phyloP scores from a whole-genome alignment of 2,888 invertebrate species.

The Aphelenchoides bicaudatus region DNA sequence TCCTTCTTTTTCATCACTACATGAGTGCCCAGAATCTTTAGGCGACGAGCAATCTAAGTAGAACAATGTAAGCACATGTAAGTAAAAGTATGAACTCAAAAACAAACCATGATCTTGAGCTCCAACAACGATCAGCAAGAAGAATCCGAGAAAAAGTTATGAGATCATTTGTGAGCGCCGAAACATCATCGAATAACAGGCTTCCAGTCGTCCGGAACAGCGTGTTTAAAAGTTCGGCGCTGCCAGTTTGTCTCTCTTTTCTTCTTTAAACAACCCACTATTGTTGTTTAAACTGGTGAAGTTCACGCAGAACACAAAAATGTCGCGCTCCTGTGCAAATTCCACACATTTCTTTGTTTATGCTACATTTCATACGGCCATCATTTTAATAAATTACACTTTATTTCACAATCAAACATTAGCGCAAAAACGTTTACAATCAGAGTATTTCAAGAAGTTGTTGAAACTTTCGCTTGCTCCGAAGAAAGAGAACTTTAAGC shows the following conservation, averaged over 20 bases:
- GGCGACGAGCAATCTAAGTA: slow-evolving; percentile 41
- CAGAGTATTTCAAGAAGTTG: slow-evolving; percentile 45
- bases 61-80: slow-evolving; percentile 11
- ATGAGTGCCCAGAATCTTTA: slow-evolving; percentile 36
- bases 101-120: background rate
- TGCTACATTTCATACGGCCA: background rate
- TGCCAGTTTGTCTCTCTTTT: too few relatives aligned
- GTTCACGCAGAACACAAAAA: too few relatives aligned
- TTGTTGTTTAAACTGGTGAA: slow-evolving; percentile 2
- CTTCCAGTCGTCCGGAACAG: too few relatives aligned
- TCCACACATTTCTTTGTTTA: too few relatives aligned
- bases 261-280: too few relatives aligned
- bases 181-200: too few relatives aligned
- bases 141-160: background rate
- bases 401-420: background rate
- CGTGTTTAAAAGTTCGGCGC: too few relatives aligned
- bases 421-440: slow-evolving; percentile 46
- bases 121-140: background rate
- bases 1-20: slow-evolving; percentile 24
- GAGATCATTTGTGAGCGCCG: background rate
- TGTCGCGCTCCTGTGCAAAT: too few relatives aligned
- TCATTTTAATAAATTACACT: background rate
- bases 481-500: slow-evolving; percentile 53
- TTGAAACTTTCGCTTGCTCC: slow-evolving; percentile 53
- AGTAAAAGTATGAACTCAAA: background rate